These are phyloP conservation scores for Boloria selene DNA, from an alignment of 2,888 invertebrate species.

Conservation along the genomic window DNA sequence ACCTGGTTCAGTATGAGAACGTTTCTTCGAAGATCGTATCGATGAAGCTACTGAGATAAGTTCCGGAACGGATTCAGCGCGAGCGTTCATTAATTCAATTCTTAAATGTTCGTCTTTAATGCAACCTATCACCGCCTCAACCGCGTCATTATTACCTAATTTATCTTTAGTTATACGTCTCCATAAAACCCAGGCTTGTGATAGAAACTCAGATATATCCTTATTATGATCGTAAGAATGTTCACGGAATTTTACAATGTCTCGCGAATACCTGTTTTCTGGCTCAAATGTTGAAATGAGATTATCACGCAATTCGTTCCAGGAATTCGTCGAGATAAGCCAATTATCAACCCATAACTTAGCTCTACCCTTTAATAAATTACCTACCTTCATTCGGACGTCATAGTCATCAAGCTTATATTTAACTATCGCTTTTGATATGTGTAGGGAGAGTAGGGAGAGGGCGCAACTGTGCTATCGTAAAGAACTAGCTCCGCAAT, in stretches of 20 bases:
- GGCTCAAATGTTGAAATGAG: slow-evolving; percentile 43
- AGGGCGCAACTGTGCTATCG: too few relatives aligned
- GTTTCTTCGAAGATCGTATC: too few relatives aligned
- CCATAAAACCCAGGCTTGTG: slow-evolving; percentile 47
- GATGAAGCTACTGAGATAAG: slow-evolving; percentile 29
- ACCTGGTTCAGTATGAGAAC: too few relatives aligned
- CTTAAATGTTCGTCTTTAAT: slow-evolving; percentile 44
- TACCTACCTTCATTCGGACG: slow-evolving; percentile 44
- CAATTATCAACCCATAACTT: slow-evolving; percentile 46
- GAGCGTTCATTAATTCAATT: slow-evolving; percentile 33
- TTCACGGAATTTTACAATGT: slow-evolving; percentile 44
- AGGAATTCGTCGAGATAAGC: slow-evolving; percentile 44
- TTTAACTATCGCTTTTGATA: neutral
- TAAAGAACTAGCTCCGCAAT: too few relatives aligned
- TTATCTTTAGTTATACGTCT: slow-evolving; percentile 44
- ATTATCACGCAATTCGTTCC: slow-evolving; percentile 41
- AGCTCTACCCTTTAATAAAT: slow-evolving; percentile 46
- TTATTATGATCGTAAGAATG: slow-evolving; percentile 43
- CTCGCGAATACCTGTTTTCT: slow-evolving; percentile 47
- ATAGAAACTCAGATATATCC: slow-evolving; percentile 46
- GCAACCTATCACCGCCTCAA: slow-evolving; percentile 40
- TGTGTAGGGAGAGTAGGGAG: too few relatives aligned
- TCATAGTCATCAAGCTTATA: slow-evolving; percentile 37
- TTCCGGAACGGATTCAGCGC: slow-evolving; percentile 28
- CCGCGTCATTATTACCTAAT: slow-evolving; percentile 26